Evolutionary conservation across 1,140 invertebrate genomes (phyloP).

Genomic region (Drosophila ficusphila): DNA sequence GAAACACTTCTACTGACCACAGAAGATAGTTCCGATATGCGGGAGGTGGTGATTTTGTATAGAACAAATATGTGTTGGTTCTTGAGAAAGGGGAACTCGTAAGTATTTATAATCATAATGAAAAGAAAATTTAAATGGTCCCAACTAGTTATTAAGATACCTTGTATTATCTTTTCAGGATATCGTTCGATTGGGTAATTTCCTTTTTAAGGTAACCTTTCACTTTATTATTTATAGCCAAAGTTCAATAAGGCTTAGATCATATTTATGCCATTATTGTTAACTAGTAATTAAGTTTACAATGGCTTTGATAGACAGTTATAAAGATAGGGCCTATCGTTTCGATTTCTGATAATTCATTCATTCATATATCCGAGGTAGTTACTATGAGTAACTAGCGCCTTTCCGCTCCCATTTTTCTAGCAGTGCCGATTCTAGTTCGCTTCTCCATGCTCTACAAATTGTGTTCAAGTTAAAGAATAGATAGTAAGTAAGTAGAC

Average conservation of each 20-base stretch:
- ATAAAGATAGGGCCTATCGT: slow-evolving; percentile 39
- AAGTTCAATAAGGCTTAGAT: slow-evolving; percentile 29
- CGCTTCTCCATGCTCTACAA: slow-evolving; percentile 10
- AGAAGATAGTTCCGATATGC: slow-evolving; percentile 13
- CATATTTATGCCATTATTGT: slow-evolving; percentile 21
- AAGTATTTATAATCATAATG: background rate
- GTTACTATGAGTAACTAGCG: background rate
- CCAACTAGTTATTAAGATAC: too few relatives aligned
- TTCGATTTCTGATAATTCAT: slow-evolving; percentile 14
- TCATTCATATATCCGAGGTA: slow-evolving; percentile 45
- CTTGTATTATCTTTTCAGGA: too few relatives aligned
- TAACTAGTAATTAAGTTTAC: slow-evolving; percentile 10
- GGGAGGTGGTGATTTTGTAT: slow-evolving; percentile 9
- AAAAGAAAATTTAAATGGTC: background rate
- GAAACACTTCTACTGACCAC: background rate
- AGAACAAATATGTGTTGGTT: slow-evolving; percentile 4
- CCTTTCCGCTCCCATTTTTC: slow-evolving; percentile 4
- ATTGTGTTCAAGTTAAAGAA: slow-evolving; percentile 65
- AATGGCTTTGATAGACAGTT: slow-evolving; percentile 24
- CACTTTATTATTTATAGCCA: slow-evolving; percentile 5
- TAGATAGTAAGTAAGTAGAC: slow-evolving; percentile 70
- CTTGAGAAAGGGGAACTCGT: background rate
- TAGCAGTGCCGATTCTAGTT: slow-evolving; percentile 7
- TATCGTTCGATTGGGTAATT: too few relatives aligned
- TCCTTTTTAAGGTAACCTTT: background rate